phyloP scores from a whole-genome alignment of 2,888 invertebrate species.

The Adineta ricciae region DNA sequence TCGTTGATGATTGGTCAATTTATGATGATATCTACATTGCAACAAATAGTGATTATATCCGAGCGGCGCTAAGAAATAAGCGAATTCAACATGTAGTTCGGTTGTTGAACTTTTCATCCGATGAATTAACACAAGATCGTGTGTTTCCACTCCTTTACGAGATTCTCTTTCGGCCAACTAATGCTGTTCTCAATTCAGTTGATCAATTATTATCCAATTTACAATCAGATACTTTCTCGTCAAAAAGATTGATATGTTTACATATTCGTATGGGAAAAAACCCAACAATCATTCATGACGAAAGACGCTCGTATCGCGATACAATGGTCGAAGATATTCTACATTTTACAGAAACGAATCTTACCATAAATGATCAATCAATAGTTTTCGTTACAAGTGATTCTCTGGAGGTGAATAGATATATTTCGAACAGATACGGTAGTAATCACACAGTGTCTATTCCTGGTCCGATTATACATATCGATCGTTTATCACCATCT shows the following conservation, averaged over 20 bases:
- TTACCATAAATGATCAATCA: not conserved
- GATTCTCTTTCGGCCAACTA: not conserved
- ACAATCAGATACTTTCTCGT: not conserved
- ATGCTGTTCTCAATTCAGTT: not conserved
- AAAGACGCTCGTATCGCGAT: not conserved
- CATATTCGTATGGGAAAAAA: not conserved
- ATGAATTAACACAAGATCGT: not conserved
- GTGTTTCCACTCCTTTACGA: not conserved
- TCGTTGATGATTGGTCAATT: not conserved
- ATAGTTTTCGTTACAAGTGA: not conserved
- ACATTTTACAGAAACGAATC: not conserved
- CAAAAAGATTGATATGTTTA: not conserved
- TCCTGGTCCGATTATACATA: constrained; percentile 14
- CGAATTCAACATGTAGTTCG: not conserved
- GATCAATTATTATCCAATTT: not conserved
- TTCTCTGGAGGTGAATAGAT: not conserved
- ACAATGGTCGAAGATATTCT: not conserved
- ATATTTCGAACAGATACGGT: not conserved
- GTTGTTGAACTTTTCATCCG: not conserved
- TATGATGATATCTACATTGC: not conserved
- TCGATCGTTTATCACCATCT: not conserved
- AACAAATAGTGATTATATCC: constrained; percentile 1
- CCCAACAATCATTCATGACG: not conserved
- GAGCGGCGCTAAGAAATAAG: not conserved
- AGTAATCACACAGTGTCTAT: not conserved